A percentile compares a stretch with the other conserved stretches of the same genome.
phyloP scores from a whole-genome alignment of 1,140 invertebrate genomes.

The Drosophila kohkoa region DNA sequence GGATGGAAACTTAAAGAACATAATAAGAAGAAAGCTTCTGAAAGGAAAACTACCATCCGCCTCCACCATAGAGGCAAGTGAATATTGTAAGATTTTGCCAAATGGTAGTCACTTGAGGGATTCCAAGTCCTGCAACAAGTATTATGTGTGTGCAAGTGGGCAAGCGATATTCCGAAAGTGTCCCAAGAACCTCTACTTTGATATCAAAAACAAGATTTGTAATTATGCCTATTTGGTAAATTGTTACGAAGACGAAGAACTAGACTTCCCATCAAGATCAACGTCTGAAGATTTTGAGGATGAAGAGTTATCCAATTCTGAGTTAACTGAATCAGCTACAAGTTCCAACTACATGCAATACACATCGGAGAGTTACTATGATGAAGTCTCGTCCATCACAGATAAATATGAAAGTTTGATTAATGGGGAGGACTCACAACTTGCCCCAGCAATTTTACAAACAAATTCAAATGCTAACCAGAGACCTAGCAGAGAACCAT shows the following conservation, averaged over 20 bases:
- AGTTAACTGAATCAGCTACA: neutral
- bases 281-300: too few relatives aligned
- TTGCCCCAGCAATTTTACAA: neutral
- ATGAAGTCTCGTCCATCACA: neutral
- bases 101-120: constrained; percentile 36
- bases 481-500: neutral
- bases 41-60: neutral
- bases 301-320: neutral
- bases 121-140: constrained; percentile 27
- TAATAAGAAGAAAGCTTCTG: neutral
- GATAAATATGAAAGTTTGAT: neutral
- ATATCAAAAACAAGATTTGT: constrained; percentile 30
- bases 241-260: neutral
- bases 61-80: neutral
- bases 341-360: neutral
- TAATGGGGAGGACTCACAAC: neutral
- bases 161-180: constrained; percentile 22
- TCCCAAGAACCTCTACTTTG: constrained; percentile 38
- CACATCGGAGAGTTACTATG: neutral
- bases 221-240: constrained; percentile 29
- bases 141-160: constrained; percentile 44
- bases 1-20: neutral
- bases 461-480: neutral
- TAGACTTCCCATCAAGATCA: neutral
- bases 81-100: constrained; percentile 26